phyloP scores from a whole-genome alignment of 2,888 invertebrate species.

The Pantelozetes paolii region DNA sequence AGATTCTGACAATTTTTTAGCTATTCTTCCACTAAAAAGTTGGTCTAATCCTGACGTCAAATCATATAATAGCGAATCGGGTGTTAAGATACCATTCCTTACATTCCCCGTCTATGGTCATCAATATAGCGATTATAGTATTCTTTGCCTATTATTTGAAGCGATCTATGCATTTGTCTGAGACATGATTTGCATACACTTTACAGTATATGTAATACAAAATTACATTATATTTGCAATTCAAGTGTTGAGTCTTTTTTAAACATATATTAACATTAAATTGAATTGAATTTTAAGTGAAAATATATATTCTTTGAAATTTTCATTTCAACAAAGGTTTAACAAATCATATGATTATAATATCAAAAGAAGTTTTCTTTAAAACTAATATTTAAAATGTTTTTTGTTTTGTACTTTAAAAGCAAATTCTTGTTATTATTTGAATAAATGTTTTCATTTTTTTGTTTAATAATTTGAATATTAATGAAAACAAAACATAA shows the following conservation, averaged over 20 bases:
- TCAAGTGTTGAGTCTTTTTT: not conserved
- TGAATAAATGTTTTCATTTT: no score
- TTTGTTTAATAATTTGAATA: no score
- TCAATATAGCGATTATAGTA: not conserved
- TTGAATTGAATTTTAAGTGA: not conserved
- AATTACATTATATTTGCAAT: slow-evolving; percentile 8
- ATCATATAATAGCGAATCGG: slow-evolving; percentile 33
- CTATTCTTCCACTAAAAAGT: slow-evolving; percentile 10
- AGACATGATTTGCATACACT: slow-evolving; percentile 20
- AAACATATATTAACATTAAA: not conserved
- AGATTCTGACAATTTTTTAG: slow-evolving; percentile 23
- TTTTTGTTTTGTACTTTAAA: not conserved
- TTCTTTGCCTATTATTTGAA: not conserved
- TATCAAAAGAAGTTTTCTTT: not conserved
- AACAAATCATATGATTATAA: not conserved
- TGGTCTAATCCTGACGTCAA: slow-evolving; percentile 29
- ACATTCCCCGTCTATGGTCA: not conserved
- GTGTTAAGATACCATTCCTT: not conserved
- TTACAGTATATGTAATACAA: not conserved
- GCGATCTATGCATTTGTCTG: slow-evolving; percentile 2
- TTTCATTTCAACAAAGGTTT: not conserved
- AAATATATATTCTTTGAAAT: slow-evolving; percentile 2
- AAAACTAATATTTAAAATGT: not conserved
- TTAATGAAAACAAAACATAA: no score
- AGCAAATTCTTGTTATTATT: not conserved